Conservation (phyloP, 2,888 invertebrate species). For the Eupithecia dodoneata region DNA sequence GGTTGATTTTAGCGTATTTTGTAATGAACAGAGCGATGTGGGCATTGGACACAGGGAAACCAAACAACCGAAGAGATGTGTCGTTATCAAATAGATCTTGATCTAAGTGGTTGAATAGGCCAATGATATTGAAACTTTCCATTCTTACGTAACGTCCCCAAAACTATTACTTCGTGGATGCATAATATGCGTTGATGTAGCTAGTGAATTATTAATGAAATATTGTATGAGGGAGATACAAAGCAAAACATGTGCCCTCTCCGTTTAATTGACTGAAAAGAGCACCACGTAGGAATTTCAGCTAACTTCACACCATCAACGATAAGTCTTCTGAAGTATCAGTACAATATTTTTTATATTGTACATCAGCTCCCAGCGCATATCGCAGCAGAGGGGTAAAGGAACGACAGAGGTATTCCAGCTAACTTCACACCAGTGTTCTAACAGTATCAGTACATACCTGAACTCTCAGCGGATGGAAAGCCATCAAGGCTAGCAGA, state of each 20-base stretch:
- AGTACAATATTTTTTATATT: background rate
- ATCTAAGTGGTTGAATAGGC: background rate
- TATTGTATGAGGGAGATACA: background rate
- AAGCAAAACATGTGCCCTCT: background rate
- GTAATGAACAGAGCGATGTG: background rate
- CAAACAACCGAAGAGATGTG: background rate
- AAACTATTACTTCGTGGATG: background rate
- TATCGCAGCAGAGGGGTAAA: too few species aligned
- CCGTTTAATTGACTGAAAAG: background rate
- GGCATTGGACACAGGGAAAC: too few species aligned
- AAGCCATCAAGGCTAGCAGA: slow-evolving; percentile 91
- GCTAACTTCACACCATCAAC: background rate
- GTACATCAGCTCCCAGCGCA: too few species aligned
- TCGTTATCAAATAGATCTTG: background rate
- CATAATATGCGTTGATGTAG: background rate
- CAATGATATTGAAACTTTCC: background rate
- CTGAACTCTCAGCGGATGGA: slow-evolving; percentile 93
- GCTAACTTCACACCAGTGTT: background rate
- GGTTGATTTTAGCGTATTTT: background rate
- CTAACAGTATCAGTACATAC: background rate
- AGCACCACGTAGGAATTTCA: background rate
- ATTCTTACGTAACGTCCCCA: background rate
- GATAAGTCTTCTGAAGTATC: background rate
- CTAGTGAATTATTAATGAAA: background rate
- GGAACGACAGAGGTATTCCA: background rate